Conservation (phyloP, 2,888 invertebrate genomes). For the Chloroclysta siterata region DNA sequence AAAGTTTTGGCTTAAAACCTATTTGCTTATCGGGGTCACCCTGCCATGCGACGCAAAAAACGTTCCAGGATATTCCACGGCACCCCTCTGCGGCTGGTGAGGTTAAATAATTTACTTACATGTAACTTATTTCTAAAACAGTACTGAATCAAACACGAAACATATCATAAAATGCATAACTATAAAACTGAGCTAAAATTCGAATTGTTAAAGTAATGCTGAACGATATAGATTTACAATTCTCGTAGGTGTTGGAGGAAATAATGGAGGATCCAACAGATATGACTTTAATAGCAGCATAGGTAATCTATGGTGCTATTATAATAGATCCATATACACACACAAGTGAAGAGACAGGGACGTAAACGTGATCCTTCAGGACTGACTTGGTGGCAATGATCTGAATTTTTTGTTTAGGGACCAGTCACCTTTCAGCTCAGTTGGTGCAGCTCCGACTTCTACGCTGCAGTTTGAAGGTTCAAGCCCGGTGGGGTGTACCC, state of each 20-base stretch:
- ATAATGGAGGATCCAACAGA: conserved; percentile 47
- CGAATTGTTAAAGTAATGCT: conserved; percentile 31
- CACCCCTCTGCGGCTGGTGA: too few species aligned
- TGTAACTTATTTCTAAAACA: background rate
- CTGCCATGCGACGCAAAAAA: too few species aligned
- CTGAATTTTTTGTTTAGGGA: too few species aligned
- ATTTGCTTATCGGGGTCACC: too few species aligned
- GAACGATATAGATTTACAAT: conserved; percentile 6
- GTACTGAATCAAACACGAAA: conserved; percentile 9
- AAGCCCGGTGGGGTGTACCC: too few species aligned
- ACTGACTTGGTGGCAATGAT: background rate
- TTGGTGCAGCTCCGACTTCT: too few species aligned
- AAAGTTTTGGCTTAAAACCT: too few species aligned
- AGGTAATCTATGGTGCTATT: background rate
- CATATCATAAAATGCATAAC: background rate
- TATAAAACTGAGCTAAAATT: conserved; percentile 16
- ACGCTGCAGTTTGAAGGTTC: too few species aligned
- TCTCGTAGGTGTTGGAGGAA: conserved; percentile 40
- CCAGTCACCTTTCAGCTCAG: too few species aligned
- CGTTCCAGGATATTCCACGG: too few species aligned
- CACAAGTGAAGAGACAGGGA: background rate
- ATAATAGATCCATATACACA: background rate
- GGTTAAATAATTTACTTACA: too few species aligned
- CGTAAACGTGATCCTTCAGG: too few species aligned
- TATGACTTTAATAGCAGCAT: conserved; percentile 28